A percentile compares a stretch with the other conserved stretches of the same genome.
Evolutionary conservation across 2,113 vertebrate species (phyloP).

Genomic region (Percopsis transmontana): DNA sequence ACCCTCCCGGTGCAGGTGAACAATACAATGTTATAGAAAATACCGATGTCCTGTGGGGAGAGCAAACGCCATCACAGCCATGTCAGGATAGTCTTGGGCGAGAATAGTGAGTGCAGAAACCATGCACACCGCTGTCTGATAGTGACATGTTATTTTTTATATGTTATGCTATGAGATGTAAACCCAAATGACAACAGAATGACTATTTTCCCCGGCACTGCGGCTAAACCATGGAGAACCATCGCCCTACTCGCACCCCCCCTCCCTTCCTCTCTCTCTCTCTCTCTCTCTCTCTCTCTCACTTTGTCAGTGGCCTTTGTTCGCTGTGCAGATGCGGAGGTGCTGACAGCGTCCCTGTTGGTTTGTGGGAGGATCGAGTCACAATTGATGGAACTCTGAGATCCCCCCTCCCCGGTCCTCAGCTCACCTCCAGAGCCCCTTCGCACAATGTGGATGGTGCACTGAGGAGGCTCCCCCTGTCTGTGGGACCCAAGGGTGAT

Average conservation of each 20-base stretch:
- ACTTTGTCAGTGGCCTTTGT: constrained; percentile 63
- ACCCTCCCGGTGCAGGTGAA: not conserved
- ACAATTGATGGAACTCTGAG: constrained; percentile 53
- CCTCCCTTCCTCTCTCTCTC: not conserved
- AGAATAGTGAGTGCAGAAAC: constrained; percentile 27
- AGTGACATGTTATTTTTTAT: constrained; percentile 67
- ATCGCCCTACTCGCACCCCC: not conserved
- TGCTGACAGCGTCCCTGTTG: constrained; percentile 59
- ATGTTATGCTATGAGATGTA: constrained; percentile 68
- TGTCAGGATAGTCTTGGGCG: constrained; percentile 12
- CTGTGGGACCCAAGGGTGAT: constrained; percentile 23
- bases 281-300: constrained; percentile 17
- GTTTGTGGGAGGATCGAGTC: constrained; percentile 59
- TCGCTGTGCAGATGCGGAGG: constrained; percentile 58
- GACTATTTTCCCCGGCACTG: constrained; percentile 57
- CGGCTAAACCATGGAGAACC: constrained; percentile 51
- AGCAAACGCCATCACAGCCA: constrained; percentile 23
- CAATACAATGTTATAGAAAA: not conserved
- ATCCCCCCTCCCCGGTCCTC: constrained; percentile 26
- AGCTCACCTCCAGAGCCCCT: constrained; percentile 45
- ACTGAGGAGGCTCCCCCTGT: constrained; percentile 22
- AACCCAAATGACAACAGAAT: constrained; percentile 72
- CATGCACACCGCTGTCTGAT: constrained; percentile 21
- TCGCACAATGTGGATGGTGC: constrained; percentile 37
- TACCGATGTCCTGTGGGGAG: constrained; percentile 6